A percentile compares a stretch with the other conserved stretches of the same genome.
phyloP scores from a whole-genome alignment of 2,113 vertebrate species.

The Aleadryas rufinucha region DNA sequence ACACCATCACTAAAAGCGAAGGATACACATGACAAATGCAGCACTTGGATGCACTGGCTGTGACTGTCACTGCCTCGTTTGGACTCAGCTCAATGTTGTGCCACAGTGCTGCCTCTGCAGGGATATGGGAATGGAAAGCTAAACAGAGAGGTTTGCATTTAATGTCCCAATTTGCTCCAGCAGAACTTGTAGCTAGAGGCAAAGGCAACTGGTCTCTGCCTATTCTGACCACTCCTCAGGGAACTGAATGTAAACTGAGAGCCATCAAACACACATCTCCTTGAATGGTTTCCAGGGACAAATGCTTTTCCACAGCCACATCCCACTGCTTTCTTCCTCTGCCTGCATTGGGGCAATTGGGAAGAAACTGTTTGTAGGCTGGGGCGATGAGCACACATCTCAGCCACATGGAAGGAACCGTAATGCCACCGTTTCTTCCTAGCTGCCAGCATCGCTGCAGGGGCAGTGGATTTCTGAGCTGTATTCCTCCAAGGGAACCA shows the following conservation, averaged over 20 bases:
- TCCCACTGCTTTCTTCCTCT: not conserved
- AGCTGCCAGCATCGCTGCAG: not conserved
- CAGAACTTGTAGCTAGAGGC: not conserved
- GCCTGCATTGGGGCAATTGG: not conserved
- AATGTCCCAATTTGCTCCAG: not conserved
- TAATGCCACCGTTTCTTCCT: fast-evolving
- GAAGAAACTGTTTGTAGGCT: not conserved
- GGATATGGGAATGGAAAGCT: not conserved
- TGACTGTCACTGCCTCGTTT: not conserved
- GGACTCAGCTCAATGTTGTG: fast-evolving
- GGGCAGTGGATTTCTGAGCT: not conserved
- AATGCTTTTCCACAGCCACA: not conserved
- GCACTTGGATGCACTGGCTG: not conserved
- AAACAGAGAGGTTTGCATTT: not conserved
- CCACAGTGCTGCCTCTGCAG: not conserved
- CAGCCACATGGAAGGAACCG: fast-evolving
- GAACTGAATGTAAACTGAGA: not conserved
- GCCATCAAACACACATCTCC: not conserved
- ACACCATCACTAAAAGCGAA: not conserved
- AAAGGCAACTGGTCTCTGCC: not conserved
- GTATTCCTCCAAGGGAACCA: not conserved
- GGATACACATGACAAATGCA: not conserved
- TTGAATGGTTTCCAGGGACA: not conserved
- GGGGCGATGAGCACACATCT: not conserved
- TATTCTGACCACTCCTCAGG: not conserved